A percentile compares a stretch with the other conserved stretches of the same genome.
Conservation (phyloP, 2,888 invertebrate species). For the Parasteatoda lunata region DNA sequence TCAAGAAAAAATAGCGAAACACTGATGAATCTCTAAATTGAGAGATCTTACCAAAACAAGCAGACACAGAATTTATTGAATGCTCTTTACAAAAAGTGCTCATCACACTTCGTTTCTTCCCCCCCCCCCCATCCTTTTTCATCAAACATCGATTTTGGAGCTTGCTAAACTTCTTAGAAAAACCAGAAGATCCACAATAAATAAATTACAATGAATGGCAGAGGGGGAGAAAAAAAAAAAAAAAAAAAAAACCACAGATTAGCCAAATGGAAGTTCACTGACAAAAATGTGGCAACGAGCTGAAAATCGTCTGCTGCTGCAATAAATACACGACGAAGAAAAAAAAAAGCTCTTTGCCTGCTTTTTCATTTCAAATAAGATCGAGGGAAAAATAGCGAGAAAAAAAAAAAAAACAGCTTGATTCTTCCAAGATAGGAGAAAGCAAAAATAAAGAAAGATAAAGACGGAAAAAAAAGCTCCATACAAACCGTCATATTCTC, state of each 20-base stretch:
- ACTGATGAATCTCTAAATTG: too few species aligned
- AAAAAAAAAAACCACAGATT: background rate
- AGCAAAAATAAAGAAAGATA: constrained; percentile 5
- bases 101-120: too few species aligned
- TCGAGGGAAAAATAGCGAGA: constrained; percentile 10
- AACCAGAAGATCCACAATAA: background rate
- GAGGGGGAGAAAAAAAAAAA: background rate
- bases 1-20: too few species aligned
- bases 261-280: constrained; percentile 8
- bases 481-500: constrained; percentile 44
- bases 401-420: background rate
- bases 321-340: constrained; percentile 14
- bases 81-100: too few species aligned
- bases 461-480: constrained; percentile 14
- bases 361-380: constrained; percentile 50
- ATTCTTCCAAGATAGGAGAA: constrained; percentile 7
- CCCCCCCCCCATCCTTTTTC: background rate
- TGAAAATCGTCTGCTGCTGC: constrained; percentile 38
- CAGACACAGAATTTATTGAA: too few species aligned
- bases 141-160: constrained; percentile 3
- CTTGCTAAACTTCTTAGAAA: background rate
- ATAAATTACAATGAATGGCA: background rate
- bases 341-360: constrained; percentile 10
- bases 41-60: too few species aligned
- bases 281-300: constrained; percentile 49